phyloP scores from a whole-genome alignment of 2,888 invertebrate species.

The Dolichopus griseipennis region DNA sequence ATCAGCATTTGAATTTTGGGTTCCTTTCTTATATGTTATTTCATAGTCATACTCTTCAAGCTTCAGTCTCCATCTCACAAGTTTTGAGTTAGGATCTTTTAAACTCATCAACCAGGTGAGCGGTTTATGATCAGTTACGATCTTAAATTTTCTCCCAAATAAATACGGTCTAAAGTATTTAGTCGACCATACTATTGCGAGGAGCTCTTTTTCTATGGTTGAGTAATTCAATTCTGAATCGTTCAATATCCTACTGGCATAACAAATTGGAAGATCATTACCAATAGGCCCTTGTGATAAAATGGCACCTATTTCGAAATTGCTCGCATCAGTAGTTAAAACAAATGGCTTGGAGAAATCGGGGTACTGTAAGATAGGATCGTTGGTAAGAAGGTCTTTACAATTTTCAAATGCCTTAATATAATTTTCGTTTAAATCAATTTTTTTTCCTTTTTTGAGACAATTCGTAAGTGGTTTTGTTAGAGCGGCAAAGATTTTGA shows the following conservation, averaged over 20 bases:
- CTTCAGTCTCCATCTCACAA: constrained; percentile 20
- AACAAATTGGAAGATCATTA: constrained; percentile 16
- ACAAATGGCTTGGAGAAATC: constrained; percentile 14
- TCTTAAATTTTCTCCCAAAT: constrained; percentile 13
- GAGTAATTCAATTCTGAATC: constrained; percentile 12
- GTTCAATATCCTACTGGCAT: constrained; percentile 15
- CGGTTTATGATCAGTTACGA: too few relatives aligned
- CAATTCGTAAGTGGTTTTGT: constrained; percentile 21
- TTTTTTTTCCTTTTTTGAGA: constrained; percentile 17
- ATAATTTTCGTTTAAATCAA: constrained; percentile 11
- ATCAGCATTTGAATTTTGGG: constrained; percentile 23
- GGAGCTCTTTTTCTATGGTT: too few relatives aligned
- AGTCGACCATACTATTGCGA: too few relatives aligned
- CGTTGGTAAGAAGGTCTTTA: constrained; percentile 19
- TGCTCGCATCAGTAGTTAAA: constrained; percentile 18
- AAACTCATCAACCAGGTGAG: constrained; percentile 12
- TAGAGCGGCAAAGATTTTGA: constrained; percentile 20
- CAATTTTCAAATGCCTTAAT: constrained; percentile 16
- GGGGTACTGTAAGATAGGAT: constrained; percentile 13
- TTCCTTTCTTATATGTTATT: constrained; percentile 24
- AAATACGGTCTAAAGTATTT: too few relatives aligned
- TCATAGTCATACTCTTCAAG: constrained; percentile 24
- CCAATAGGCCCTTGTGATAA: constrained; percentile 16
- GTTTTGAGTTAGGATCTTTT: constrained; percentile 13
- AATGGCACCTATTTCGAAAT: constrained; percentile 13